These are phyloP conservation scores for Neoseiulus cucumeris DNA, from an alignment of 1,140 invertebrate genomes.

Conservation along the genomic window DNA sequence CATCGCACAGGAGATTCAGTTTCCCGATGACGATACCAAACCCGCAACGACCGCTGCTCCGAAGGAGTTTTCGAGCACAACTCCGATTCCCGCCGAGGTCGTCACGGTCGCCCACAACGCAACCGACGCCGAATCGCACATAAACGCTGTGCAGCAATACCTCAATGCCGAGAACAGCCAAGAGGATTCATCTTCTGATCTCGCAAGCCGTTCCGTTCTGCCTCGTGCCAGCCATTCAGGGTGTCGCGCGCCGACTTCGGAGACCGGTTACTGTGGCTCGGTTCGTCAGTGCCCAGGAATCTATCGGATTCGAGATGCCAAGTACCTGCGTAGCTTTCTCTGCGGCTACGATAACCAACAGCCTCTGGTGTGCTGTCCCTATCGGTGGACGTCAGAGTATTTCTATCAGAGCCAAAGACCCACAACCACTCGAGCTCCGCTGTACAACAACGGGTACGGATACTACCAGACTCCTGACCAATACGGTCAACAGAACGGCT, in stretches of 20 bases:
- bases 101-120: neutral
- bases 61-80: neutral
- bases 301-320: neutral
- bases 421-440: neutral
- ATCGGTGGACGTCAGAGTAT: slow-evolving; percentile 9
- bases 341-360: neutral
- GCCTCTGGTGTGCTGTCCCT: slow-evolving; percentile 4
- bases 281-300: slow-evolving; percentile 2
- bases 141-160: neutral
- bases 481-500: neutral
- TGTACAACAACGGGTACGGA: slow-evolving; percentile 1
- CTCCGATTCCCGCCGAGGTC: neutral
- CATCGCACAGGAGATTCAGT: no score
- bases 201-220: neutral
- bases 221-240: neutral
- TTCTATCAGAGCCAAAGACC: neutral
- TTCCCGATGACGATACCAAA: no score
- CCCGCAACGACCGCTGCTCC: no score
- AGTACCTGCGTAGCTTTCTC: neutral
- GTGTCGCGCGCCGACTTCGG: neutral
- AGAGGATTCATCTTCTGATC: neutral
- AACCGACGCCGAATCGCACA: neutral
- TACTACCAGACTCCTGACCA: neutral
- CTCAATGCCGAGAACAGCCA: neutral
- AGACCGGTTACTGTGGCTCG: neutral